These are phyloP conservation scores for Pilophorus perplexus DNA, from an alignment of 2,888 invertebrate genomes.

Conservation along the genomic window DNA sequence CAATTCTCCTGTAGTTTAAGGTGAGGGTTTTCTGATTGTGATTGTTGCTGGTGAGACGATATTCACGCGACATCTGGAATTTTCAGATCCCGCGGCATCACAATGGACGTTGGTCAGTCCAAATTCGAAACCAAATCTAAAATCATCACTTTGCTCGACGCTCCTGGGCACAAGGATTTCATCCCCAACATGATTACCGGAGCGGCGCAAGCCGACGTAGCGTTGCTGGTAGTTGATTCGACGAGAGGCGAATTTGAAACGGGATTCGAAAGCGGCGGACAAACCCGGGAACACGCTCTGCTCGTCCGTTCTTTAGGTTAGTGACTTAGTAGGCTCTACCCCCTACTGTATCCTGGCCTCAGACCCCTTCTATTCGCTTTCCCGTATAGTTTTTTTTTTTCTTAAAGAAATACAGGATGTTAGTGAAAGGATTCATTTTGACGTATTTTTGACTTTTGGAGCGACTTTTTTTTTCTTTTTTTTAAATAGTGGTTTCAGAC, in stretches of 20 bases:
- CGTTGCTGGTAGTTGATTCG: conserved; percentile 93
- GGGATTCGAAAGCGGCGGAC: conserved; percentile 96
- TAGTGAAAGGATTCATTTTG: too few species aligned
- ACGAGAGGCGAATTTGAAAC: conserved; percentile 97
- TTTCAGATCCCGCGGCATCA: conserved; percentile 83
- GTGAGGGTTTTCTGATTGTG: neutral
- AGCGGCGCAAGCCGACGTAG: conserved; percentile 97
- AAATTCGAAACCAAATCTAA: conserved; percentile 87
- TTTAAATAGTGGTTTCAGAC: too few species aligned
- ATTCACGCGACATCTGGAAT: too few species aligned
- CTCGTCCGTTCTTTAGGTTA: conserved; percentile 75
- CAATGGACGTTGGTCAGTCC: conserved; percentile 96
- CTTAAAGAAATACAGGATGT: too few species aligned
- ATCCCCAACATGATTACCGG: conserved; percentile 99
- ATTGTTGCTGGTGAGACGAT: neutral
- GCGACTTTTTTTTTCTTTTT: too few species aligned
- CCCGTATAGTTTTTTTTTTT: too few species aligned
- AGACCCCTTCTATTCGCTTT: too few species aligned
- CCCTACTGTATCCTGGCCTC: too few species aligned
- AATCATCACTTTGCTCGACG: conserved; percentile 81
- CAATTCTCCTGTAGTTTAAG: too few species aligned
- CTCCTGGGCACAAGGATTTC: conserved; percentile 98
- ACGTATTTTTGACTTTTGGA: too few species aligned
- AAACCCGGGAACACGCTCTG: conserved; percentile 95
- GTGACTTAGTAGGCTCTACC: too few species aligned